These are phyloP conservation scores for Microctonus hyperodae DNA, from an alignment of 2,888 invertebrate species.

Conservation along the genomic window DNA sequence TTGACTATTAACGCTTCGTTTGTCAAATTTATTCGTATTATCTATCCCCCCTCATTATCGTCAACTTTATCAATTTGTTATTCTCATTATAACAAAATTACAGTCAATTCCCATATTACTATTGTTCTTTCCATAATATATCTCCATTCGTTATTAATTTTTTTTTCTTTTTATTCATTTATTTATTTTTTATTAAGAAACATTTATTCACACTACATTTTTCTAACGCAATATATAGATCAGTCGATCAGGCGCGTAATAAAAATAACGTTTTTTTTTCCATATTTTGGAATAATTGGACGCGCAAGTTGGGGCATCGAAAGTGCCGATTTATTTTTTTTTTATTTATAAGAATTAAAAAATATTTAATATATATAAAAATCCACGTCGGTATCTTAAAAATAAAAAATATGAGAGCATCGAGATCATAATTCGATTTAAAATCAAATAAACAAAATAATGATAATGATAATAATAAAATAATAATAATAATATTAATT, in stretches of 20 bases:
- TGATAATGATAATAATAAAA: conserved; percentile 26
- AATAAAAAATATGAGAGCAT: conserved; percentile 23
- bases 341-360: conserved; percentile 8
- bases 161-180: conserved; percentile 3
- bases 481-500: conserved; percentile 23
- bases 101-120: neutral
- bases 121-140: neutral
- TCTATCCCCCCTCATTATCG: too few species aligned
- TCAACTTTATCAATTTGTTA: neutral
- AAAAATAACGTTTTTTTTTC: conserved; percentile 39
- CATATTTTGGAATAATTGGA: conserved; percentile 35
- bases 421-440: conserved; percentile 27
- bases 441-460: conserved; percentile 25
- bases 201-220: conserved; percentile 30
- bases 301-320: conserved; percentile 23
- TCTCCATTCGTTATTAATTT: neutral
- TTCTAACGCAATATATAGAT: conserved; percentile 35
- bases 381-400: conserved; percentile 24
- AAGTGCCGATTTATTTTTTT: conserved; percentile 22
- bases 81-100: conserved; percentile 6
- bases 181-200: conserved; percentile 22
- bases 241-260: conserved; percentile 41
- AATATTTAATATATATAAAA: conserved; percentile 18
- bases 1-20: neutral
- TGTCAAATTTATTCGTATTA: neutral